These are phyloP conservation scores for Cydia strobilella DNA, from an alignment of 1,140 invertebrate genomes.

Conservation along the genomic window DNA sequence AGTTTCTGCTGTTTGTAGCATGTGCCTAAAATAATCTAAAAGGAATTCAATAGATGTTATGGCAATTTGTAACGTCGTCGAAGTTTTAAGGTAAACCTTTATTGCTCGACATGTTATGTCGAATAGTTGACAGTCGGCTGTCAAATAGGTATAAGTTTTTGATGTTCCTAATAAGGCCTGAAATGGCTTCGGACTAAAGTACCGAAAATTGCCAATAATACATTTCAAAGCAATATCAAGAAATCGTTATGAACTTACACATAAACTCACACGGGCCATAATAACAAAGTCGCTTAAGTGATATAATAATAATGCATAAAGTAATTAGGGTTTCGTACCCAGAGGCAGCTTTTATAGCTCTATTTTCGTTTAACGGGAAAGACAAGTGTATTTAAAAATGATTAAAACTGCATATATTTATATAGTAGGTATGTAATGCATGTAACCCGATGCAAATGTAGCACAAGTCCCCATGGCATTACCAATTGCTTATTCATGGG, in stretches of 20 bases:
- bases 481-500: conserved; percentile 15
- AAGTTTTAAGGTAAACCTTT: too few species aligned
- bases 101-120: too few species aligned
- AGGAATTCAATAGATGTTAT: too few species aligned
- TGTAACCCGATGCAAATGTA: neutral
- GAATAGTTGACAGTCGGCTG: too few species aligned
- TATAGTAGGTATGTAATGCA: neutral
- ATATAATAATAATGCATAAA: neutral
- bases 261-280: neutral
- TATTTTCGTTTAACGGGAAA: neutral
- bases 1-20: neutral
- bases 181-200: too few species aligned
- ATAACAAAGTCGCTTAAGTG: neutral
- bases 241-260: too few species aligned
- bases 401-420: neutral
- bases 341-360: neutral
- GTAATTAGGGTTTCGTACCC: neutral
- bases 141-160: too few species aligned
- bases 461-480: neutral
- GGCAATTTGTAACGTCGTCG: too few species aligned
- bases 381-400: too few species aligned
- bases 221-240: too few species aligned
- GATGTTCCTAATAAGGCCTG: too few species aligned
- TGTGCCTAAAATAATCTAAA: neutral
- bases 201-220: too few species aligned